Base-by-base conservation (phyloP, 1,140 invertebrate species). In the Euborellia annulipes region DNA sequence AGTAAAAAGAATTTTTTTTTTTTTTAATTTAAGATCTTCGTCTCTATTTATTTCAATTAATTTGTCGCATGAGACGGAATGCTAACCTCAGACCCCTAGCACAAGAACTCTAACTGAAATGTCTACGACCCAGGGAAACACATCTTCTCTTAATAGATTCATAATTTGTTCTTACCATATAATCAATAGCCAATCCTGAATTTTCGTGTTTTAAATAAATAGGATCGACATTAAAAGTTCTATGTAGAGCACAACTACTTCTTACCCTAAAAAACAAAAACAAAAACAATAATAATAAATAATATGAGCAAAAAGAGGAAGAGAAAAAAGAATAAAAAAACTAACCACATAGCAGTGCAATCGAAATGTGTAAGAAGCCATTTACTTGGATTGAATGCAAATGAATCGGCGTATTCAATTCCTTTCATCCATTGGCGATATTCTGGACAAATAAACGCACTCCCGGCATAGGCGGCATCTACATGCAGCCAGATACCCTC, bases 221-320 rank as follows among this genome's bases (percentile, higher is more conserved):
- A 0, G 94, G 92, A 58, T 98, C 92, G 1, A 98, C 91, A 55
- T 91, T 93, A 64, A 96, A 96, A 2, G 92, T 94, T 49, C 86
- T 72, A 61, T 97, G 92, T 9, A 96, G 70, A 17, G 84, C 78
- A 36, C 80, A 79, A 57, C 88, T 91, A 61, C 91, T 88, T 61
- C 82, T 86, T 0, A 96, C 86, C 91, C 87, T 91, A 58, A 46
- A 70, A 63, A 54, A n/a, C n/a, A n/a, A n/a, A n/a, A n/a, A n/a
- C n/a, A n/a, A n/a, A n/a, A n/a, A n/a, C n/a, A n/a, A n/a, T n/a
- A n/a, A n/a, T n/a, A n/a, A n/a, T n/a, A n/a, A n/a, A n/a, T n/a
- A n/a, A n/a, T n/a, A n/a, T n/a, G n/a, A n/a, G n/a, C n/a, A n/a
- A n/a, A n/a, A n/a, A n/a, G n/a, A n/a, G n/a, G n/a, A n/a, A n/a